These are phyloP conservation scores for Melieria omissa DNA, from an alignment of 2,888 invertebrate species.

Conservation along the genomic window DNA sequence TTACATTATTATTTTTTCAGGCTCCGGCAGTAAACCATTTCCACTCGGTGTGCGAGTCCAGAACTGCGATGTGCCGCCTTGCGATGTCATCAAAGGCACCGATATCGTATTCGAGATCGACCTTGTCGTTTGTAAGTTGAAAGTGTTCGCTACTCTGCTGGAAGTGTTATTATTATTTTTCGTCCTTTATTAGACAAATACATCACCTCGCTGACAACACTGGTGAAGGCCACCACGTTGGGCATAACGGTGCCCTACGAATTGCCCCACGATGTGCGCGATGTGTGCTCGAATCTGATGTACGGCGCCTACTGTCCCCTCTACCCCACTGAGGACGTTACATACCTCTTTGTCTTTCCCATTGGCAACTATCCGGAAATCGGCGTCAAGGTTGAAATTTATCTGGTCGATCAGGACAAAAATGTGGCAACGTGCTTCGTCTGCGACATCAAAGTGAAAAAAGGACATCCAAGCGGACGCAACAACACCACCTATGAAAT, in stretches of 20 bases:
- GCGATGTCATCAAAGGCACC: slow-evolving; percentile 57
- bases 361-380: slow-evolving; percentile 62
- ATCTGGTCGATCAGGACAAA: slow-evolving; percentile 56
- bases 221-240: slow-evolving; percentile 59
- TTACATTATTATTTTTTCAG: slow-evolving; percentile 38
- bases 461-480: slow-evolving; percentile 37
- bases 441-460: slow-evolving; percentile 62
- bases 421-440: slow-evolving; percentile 56
- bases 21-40: slow-evolving; percentile 53
- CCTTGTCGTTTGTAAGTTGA: slow-evolving; percentile 52
- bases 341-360: slow-evolving; percentile 61
- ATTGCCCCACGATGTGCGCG: slow-evolving; percentile 57
- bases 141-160: neutral
- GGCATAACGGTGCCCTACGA: slow-evolving; percentile 62
- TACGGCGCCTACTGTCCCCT: slow-evolving; percentile 62
- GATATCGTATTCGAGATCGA: slow-evolving; percentile 56
- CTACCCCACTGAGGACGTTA: slow-evolving; percentile 60
- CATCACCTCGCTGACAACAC: slow-evolving; percentile 48
- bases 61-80: slow-evolving; percentile 60
- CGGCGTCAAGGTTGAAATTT: slow-evolving; percentile 59
- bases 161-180: neutral
- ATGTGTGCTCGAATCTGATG: slow-evolving; percentile 60
- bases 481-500: slow-evolving; percentile 28
- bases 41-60: slow-evolving; percentile 55
- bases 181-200: slow-evolving; percentile 47